phyloP scores from a whole-genome alignment of 2,797 vertebrate species.

The Buceros bicornis region DNA sequence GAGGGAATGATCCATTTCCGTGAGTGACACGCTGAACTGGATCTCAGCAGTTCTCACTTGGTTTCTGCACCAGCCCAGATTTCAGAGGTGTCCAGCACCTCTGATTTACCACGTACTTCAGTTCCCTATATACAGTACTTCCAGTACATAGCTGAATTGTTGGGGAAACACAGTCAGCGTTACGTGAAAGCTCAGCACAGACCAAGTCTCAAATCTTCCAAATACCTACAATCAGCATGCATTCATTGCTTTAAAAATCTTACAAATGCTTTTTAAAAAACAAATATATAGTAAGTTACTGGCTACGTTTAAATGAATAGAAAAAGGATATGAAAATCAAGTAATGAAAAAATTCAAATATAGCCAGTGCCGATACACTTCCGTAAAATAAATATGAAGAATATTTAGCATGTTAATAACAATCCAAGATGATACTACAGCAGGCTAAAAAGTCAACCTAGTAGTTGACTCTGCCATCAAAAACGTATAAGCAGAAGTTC shows the following conservation, averaged over 20 bases:
- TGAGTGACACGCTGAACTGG: neutral
- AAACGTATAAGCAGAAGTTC: neutral
- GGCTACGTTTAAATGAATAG: neutral
- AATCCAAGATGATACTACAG: neutral
- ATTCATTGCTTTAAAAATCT: neutral
- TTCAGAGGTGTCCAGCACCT: neutral
- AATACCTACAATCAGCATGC: neutral
- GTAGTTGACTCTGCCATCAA: neutral
- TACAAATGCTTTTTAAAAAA: neutral
- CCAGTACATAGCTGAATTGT: neutral
- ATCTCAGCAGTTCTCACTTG: neutral
- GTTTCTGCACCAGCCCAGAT: neutral
- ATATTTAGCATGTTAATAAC: no score
- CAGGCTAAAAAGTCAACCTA: neutral
- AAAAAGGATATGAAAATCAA: neutral
- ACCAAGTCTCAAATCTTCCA: neutral
- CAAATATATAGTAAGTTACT: neutral
- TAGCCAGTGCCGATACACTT: neutral
- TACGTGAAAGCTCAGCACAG: neutral
- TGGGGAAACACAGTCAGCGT: neutral
- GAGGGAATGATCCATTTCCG: neutral
- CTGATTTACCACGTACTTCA: neutral
- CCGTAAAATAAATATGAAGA: neutral
- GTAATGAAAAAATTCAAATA: neutral
- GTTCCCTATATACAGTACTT: fast-evolving